Percentiles rank a stretch among this genome's conserved stretches.
Evolutionary conservation across 2,888 invertebrate species (phyloP).

Genomic region (Deilephila porcellus): DNA sequence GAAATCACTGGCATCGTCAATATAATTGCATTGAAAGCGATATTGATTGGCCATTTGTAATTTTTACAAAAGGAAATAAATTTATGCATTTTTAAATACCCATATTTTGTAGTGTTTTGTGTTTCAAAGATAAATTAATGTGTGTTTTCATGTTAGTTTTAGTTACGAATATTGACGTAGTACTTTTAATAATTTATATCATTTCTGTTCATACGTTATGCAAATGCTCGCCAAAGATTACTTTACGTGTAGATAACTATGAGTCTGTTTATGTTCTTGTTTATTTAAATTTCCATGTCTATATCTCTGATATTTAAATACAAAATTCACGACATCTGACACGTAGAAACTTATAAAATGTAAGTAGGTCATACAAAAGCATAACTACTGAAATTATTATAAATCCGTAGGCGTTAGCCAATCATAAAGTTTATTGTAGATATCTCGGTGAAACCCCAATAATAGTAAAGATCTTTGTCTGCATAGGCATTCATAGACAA

Average conservation of each 20-base stretch:
- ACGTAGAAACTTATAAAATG: conserved; percentile 20
- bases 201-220: conserved; percentile 20
- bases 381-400: conserved; percentile 25
- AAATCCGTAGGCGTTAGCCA: conserved; percentile 21
- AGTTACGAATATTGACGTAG: not conserved
- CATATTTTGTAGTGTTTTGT: not conserved
- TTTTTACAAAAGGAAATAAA: conserved; percentile 21
- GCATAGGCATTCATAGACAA: not conserved
- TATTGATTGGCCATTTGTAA: conserved; percentile 37
- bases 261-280: conserved; percentile 28
- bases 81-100: conserved; percentile 4
- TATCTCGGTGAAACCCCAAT: not conserved
- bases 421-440: conserved; percentile 15
- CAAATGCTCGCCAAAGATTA: conserved; percentile 23
- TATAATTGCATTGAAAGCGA: conserved; percentile 42
- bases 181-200: conserved; percentile 6
- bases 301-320: conserved; percentile 23
- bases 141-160: conserved; percentile 7
- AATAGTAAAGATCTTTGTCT: not conserved
- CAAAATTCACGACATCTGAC: conserved; percentile 16
- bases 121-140: not conserved
- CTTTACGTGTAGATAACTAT: conserved; percentile 22
- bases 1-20: conserved; percentile 33
- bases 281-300: conserved; percentile 28
- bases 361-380: conserved; percentile 23